Percentiles rank a stretch among this genome's conserved stretches.
Evolutionary conservation across 1,140 invertebrate species (phyloP).

Genomic region (Pantala flavescens): DNA sequence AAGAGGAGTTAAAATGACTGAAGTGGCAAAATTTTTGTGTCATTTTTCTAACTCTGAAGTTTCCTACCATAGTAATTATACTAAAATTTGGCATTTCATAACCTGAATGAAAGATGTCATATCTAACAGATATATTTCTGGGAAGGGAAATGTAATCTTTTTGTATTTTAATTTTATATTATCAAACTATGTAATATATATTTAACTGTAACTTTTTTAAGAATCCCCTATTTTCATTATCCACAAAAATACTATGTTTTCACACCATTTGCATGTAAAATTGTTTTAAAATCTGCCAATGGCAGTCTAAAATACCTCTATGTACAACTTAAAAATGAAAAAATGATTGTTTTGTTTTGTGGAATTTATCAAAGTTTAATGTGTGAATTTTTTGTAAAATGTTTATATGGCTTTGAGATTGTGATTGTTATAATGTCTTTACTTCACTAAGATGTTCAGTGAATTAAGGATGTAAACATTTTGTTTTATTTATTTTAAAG

Average conservation of each 20-base stretch:
- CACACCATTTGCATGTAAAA: neutral
- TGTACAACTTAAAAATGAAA: neutral
- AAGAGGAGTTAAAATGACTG: neutral
- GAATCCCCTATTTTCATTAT: neutral
- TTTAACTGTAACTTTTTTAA: neutral
- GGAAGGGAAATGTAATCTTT: neutral
- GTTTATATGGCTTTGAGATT: neutral
- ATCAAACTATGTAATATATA: neutral
- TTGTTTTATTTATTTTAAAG: neutral
- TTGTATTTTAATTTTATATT: constrained; percentile 10
- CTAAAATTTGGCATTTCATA: neutral
- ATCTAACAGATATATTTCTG: constrained; percentile 1
- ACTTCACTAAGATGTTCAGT: neutral
- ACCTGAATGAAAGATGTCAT: neutral
- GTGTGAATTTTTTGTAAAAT: neutral
- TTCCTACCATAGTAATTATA: neutral
- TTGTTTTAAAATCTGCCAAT: neutral
- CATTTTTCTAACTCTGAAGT: neutral
- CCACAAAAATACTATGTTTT: neutral
- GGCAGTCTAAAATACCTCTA: neutral
- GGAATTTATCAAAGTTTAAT: neutral
- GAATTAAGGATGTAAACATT: neutral
- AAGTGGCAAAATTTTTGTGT: neutral
- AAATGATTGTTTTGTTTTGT: neutral
- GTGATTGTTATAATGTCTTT: neutral